These are phyloP conservation scores for Lasioglossum marginatum DNA, from an alignment of 2,888 invertebrate genomes.

Conservation along the genomic window DNA sequence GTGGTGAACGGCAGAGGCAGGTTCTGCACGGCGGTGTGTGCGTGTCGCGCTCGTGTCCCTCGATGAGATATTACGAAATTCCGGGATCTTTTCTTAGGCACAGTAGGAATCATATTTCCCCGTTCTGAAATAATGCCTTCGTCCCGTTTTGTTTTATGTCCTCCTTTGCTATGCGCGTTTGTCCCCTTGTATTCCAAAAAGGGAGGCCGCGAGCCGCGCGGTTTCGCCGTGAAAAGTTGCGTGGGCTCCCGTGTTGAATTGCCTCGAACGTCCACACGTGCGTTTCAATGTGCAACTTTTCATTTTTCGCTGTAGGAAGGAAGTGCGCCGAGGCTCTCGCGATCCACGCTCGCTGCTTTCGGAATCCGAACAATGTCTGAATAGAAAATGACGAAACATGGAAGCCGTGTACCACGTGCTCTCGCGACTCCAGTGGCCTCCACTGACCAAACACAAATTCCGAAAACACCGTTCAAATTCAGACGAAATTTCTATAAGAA, in stretches of 20 bases:
- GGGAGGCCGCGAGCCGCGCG: conserved; percentile 18
- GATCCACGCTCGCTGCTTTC: not conserved
- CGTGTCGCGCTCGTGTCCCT: conserved; percentile 21
- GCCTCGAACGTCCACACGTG: conserved; percentile 38
- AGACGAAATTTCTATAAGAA: not conserved
- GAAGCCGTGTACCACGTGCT: conserved; percentile 13
- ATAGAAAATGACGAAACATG: conserved; percentile 18
- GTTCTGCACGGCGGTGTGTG: conserved; percentile 17
- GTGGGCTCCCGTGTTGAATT: conserved; percentile 43
- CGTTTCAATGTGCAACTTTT: conserved; percentile 33
- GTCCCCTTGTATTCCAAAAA: conserved; percentile 46
- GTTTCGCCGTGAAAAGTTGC: conserved; percentile 47
- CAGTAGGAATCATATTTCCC: conserved; percentile 56
- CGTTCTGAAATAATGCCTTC: conserved; percentile 53
- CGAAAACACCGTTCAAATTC: not conserved
- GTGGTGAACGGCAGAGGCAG: conserved; percentile 16
- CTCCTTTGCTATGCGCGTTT: conserved; percentile 19
- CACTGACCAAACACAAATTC: not conserved
- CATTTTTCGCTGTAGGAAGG: conserved; percentile 40
- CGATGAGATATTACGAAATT: conserved; percentile 66
- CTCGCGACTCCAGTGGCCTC: not conserved
- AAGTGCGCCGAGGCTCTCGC: conserved; percentile 12
- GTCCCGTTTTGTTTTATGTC: conserved; percentile 24
- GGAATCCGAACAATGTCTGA: conserved; percentile 37
- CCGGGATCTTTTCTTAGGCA: conserved; percentile 55